Evolutionary conservation across 1,140 invertebrate species (phyloP), one percentile per base, ranked within the genome.

Genomic region (Phthorimaea operculella): DNA sequence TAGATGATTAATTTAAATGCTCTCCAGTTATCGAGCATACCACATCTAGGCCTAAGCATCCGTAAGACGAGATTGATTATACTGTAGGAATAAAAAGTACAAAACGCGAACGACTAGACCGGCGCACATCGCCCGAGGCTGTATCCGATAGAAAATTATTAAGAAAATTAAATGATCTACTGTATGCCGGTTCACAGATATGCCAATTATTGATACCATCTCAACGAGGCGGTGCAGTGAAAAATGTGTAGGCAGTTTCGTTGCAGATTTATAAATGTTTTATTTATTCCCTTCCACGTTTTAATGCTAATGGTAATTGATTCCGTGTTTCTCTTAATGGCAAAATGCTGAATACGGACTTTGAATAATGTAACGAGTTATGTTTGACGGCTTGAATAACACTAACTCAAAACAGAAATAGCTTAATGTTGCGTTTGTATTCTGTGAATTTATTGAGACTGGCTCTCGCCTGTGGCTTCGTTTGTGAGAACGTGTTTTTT

Each of bases 91-190:
- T 64, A 74, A 77, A 79, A 80, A 76, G 66, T 70, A 72, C 61
- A 73, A 78, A 74, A 74, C 76, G 64, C 70, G 70, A 55, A 67
- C 67, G 55, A 59, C 64, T 68, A 62, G 68, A 70, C 66, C 64
- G 60, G 66, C 72, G 59, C 34, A 54, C 47, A 66, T 42, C 61
- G 77, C 80, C 76, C 54, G 42, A 39, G 74, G 81, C 74, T 49
- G 55, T 66, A 62, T 72, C 61, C 76, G 79, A 84, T 84, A 84
- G 79, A 81, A 82, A 82, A 81, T 84, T 82, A 84, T 84, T 78
- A 79, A 82, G 81, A 81, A 84, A 84, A 84, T 82, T 81, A 84
- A 84, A 84, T 83, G 81, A 81, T 84, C 74, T 83, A 83, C 76
- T 70, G 74, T 72, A 15, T 33, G 55, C 68, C 64, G 64, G 70